Evolutionary conservation across 1,140 invertebrate genomes (phyloP), one percentile per base, ranked within the genome.

Genomic region (Charaxes varanes): DNA sequence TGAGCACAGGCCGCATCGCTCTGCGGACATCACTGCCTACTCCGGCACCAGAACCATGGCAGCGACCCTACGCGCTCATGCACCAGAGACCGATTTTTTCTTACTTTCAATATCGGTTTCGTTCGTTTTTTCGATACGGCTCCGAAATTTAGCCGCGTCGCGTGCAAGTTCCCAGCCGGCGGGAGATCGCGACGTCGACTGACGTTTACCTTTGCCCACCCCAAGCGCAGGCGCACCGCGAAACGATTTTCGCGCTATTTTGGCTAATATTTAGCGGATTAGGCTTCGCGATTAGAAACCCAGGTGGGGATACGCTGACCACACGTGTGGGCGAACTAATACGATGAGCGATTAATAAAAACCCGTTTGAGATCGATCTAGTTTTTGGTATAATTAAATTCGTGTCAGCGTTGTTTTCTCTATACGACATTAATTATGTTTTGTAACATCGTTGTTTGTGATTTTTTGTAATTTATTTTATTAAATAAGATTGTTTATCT

Each of bases 1-100:
- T 85, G 62, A 88, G 79, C 66, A 88, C 86, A 65, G 86, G 82
- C 82, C 87, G 86, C 88, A 89, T 88, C 67, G 86, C 87, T 85
- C 82, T 84, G 73, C 77, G 72, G 73, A 80, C 80, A 80, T 76
- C 66, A 74, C 68, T 65, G 62, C 52, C 64, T 57, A 55, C 61
- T 50, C 55, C 50, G 44, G 32, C 35, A 41, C 50, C 56, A 41
- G 44, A 55, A 55, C 35, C 54, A 55, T 67, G 21, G 7, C 34
- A 35, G n/a, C 36, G 23, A 30, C 34, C 24, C 18, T 44, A 40
- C 16, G 14, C 34, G 22, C 23, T 38, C 30, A 34, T 46, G 30
- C 17, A 37, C 34, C 24, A 45, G 14, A 38, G 10, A 8, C 17
- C 8, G 26, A 2, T n/a, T 31, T 31, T 31, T 31, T 31, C 10